A percentile compares a stretch with the other conserved stretches of the same genome.
phyloP scores from a whole-genome alignment of 2,888 invertebrate species.

The Nomada hirtipes region DNA sequence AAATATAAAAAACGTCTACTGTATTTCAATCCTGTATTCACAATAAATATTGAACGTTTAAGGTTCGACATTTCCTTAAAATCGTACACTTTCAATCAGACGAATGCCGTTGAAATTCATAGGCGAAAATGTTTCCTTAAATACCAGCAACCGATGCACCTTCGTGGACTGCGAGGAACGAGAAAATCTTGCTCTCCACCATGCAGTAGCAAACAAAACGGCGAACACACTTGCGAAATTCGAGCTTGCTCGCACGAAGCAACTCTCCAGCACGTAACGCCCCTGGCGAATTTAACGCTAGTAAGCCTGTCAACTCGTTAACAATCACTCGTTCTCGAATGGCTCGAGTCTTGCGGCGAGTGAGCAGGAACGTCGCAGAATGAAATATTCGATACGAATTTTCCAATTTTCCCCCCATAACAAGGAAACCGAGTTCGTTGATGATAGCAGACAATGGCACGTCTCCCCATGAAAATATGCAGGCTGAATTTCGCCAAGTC shows the following conservation, averaged over 20 bases:
- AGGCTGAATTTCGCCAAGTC: slow-evolving; percentile 5
- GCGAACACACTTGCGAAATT: background rate
- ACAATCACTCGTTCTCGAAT: slow-evolving; percentile 29
- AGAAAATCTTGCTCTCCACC: background rate
- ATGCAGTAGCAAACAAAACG: background rate
- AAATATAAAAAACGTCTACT: too few species aligned
- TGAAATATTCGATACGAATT: slow-evolving; percentile 21
- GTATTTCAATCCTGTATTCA: too few species aligned
- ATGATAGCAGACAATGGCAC: slow-evolving; percentile 13
- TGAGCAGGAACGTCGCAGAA: background rate
- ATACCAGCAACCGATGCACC: background rate
- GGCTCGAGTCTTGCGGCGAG: slow-evolving; percentile 5
- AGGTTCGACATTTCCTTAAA: background rate
- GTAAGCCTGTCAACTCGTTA: slow-evolving; percentile 38
- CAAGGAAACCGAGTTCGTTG: background rate
- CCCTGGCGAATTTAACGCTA: background rate
- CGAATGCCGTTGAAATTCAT: background rate
- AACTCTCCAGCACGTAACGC: slow-evolving; percentile 2
- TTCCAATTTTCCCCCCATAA: slow-evolving; percentile 14
- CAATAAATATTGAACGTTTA: too few species aligned
- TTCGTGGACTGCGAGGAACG: background rate
- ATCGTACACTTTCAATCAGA: background rate
- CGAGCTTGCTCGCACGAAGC: background rate
- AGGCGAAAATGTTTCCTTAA: background rate
- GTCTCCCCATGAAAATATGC: background rate